Conservation (phyloP, 2,113 vertebrate genomes). For the Acanthisitta chloris region DNA sequence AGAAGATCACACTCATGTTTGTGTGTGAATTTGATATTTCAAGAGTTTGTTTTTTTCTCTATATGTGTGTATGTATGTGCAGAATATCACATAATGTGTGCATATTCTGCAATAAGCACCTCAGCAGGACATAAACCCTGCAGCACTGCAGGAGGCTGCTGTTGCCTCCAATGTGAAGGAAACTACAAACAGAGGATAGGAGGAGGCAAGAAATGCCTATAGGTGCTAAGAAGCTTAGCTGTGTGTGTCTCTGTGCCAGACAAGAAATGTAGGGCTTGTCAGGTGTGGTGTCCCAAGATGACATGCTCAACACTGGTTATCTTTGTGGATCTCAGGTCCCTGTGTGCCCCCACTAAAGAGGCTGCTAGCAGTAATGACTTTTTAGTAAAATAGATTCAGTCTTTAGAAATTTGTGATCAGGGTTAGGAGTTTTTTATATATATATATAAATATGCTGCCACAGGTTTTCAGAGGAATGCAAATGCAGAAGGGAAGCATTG, state of each 20-base stretch:
- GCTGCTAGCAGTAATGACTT: not conserved
- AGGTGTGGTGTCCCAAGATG: not conserved
- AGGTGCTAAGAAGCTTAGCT: not conserved
- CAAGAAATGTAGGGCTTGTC: not conserved
- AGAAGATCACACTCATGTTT: not conserved
- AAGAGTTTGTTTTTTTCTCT: not conserved
- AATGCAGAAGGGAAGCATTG: not conserved
- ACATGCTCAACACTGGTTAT: not conserved
- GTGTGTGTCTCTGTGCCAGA: rapidly evolving
- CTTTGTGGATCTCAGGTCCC: not conserved
- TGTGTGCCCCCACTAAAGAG: not conserved
- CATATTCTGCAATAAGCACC: not conserved
- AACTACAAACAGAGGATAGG: not conserved
- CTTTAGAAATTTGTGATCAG: not conserved
- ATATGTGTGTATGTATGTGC: not conserved
- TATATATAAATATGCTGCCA: not conserved
- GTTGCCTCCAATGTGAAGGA: not conserved
- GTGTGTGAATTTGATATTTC: not conserved
- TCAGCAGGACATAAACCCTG: not conserved
- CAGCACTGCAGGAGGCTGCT: not conserved
- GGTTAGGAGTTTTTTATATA: not conserved
- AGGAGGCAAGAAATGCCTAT: not conserved
- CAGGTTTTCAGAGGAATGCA: not conserved
- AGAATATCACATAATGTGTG: not conserved
- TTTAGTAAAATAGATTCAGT: not conserved